Conservation (phyloP, 2,888 invertebrate species). For the Trachelus iudaicus region DNA sequence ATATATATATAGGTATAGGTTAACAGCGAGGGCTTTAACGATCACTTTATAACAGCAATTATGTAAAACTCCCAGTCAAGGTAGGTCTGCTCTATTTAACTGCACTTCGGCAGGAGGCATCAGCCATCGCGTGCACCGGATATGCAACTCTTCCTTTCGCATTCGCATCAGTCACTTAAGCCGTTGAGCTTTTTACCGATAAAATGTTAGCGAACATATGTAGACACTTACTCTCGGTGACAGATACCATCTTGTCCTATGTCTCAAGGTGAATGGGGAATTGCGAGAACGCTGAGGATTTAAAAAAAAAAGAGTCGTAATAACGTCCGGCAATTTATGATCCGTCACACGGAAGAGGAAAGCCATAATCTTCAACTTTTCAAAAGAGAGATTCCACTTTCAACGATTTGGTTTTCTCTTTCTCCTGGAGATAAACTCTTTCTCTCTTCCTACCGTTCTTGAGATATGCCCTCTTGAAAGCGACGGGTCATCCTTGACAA, state of each 20-base stretch:
- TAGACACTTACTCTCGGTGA: neutral
- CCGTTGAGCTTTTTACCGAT: neutral
- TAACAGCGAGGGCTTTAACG: neutral
- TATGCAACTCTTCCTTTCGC: neutral
- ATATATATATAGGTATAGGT: neutral
- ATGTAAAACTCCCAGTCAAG: neutral
- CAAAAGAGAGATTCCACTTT: neutral
- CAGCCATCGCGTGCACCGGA: neutral
- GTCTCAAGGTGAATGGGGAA: neutral
- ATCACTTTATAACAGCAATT: neutral
- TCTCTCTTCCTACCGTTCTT: neutral
- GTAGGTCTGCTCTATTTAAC: neutral
- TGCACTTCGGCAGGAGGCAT: neutral
- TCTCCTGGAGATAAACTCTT: neutral
- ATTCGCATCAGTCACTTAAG: neutral
- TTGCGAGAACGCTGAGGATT: neutral
- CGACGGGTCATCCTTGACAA: constrained; percentile 34
- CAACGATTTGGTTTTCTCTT: neutral
- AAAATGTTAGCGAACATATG: neutral
- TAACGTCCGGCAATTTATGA: neutral
- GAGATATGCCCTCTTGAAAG: constrained; percentile 5
- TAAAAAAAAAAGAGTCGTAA: neutral
- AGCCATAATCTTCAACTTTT: neutral
- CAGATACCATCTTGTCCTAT: neutral
- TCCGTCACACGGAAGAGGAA: neutral